Conservation (phyloP, 2,888 invertebrate species). For the Calliphora vomitoria region DNA sequence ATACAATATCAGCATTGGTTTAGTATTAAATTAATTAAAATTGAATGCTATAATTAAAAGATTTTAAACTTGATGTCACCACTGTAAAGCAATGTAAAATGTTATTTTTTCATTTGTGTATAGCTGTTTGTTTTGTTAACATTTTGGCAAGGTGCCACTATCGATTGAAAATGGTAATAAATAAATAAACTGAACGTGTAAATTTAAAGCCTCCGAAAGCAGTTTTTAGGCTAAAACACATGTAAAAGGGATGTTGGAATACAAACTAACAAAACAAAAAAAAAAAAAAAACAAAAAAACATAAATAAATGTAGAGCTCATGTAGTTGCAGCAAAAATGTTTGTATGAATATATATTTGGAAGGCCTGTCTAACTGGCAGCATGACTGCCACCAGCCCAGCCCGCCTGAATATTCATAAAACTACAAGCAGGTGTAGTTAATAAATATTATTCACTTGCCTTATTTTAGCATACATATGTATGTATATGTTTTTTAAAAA, state of each 20-base stretch:
- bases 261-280: constrained; percentile 11
- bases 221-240: constrained; percentile 66
- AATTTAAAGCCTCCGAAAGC: constrained; percentile 65
- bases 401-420: constrained; percentile 43
- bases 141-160: constrained; percentile 73
- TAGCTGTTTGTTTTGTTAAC: constrained; percentile 23
- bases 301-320: not conserved
- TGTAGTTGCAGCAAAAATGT: not conserved
- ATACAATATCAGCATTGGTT: too few species aligned
- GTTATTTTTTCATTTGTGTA: constrained; percentile 18
- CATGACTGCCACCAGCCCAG: constrained; percentile 17
- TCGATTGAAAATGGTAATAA: constrained; percentile 72
- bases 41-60: too few species aligned
- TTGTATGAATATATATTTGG: constrained; percentile 28
- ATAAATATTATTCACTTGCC: constrained; percentile 65
- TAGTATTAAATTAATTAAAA: too few species aligned
- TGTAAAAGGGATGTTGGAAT: constrained; percentile 68
- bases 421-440: constrained; percentile 68
- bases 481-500: constrained; percentile 8
- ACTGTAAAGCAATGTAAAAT: constrained; percentile 21
- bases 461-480: constrained; percentile 37
- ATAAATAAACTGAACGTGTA: constrained; percentile 72
- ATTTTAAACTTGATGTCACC: not conserved
- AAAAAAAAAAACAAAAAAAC: constrained; percentile 38
- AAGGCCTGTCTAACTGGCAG: constrained; percentile 23